Evolutionary conservation across 2,888 invertebrate species (phyloP), one percentile per base, ranked within the genome.

Genomic region (Apeira syringaria): DNA sequence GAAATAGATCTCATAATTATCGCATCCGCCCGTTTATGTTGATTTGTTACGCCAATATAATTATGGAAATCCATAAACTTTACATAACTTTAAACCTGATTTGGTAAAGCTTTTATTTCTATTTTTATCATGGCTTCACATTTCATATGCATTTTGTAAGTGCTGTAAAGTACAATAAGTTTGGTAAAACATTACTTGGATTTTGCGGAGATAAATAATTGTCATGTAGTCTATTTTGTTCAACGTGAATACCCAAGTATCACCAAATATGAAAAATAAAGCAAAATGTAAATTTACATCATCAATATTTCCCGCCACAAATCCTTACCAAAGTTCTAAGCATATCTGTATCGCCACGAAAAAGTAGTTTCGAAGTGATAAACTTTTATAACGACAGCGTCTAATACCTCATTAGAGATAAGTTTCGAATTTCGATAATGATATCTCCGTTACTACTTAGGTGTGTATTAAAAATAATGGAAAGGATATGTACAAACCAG

Each of bases 1-100:
- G 40, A 48, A 51, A 51, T 47, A 50, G 47, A 50, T 56, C 42
- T 51, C 37, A 34, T 46, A 40, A 53, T 53, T 50, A 51, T 50
- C 51, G 32, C 53, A 51, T 56, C 56, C 56, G 53, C 30, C 33
- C 44, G 30, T 37, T 37, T 36, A 40, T 41, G 15, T 29, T 41
- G 17, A 46, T 46, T 42, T 35, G 44, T 37, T 53, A 50, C 27
- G 38, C 33, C 45, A 37, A 51, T 49, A 47, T 51, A 45, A 38
- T 33, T 35, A 30, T 34, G 34, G 20, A 35, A 20, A 10, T 22
- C 9, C 12, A 35, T 31, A 40, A 31, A 26, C 28, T 30, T 17
- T 11, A 12, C 10, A 29, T 34, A 34, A 38, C 37, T 46, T 36
- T 22, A 31, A 48, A 51, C 37, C 24, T 30, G 32, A 31, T n/a